These are phyloP conservation scores for Micropoecilia bifurca DNA, from an alignment of 2,797 vertebrate species.

Conservation along the genomic window DNA sequence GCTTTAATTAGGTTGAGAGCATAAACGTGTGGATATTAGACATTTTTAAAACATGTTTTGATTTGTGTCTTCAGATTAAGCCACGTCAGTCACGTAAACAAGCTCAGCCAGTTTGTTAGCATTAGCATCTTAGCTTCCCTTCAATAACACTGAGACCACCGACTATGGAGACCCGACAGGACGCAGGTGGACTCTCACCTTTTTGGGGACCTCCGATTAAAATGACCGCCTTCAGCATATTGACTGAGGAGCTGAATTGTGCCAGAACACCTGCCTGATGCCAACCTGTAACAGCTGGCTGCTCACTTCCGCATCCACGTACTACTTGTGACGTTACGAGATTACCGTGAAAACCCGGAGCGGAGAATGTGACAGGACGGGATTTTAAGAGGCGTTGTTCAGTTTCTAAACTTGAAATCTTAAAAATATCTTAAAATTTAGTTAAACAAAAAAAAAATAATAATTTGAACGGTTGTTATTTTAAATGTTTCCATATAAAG, in stretches of 20 bases:
- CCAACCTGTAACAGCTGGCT: not conserved
- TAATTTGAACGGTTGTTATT: not conserved
- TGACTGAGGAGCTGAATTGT: constrained; percentile 1
- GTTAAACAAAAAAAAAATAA: not conserved
- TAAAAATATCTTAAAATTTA: not conserved
- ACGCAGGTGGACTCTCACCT: constrained; percentile 75
- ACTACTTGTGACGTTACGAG: constrained; percentile 29
- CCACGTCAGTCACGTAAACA: constrained; percentile 72
- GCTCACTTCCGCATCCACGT: constrained; percentile 39
- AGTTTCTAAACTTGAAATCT: not conserved
- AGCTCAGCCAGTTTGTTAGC: constrained; percentile 30
- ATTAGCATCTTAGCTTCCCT: constrained; percentile 36
- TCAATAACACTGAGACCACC: not conserved
- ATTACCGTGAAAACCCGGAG: constrained; percentile 25
- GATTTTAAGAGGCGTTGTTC: not conserved
- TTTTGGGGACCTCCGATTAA: constrained; percentile 96
- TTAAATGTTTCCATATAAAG: not conserved
- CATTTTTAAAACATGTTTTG: not conserved
- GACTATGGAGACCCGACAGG: rapidly evolving
- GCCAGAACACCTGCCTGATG: not conserved
- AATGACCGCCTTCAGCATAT: constrained; percentile 92
- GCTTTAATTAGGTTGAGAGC: not conserved
- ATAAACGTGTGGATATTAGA: not conserved
- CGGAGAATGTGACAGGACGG: rapidly evolving
- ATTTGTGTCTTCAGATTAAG: constrained; percentile 19